phyloP scores from a whole-genome alignment of 2,888 invertebrate species.

The Sesamia inferens region DNA sequence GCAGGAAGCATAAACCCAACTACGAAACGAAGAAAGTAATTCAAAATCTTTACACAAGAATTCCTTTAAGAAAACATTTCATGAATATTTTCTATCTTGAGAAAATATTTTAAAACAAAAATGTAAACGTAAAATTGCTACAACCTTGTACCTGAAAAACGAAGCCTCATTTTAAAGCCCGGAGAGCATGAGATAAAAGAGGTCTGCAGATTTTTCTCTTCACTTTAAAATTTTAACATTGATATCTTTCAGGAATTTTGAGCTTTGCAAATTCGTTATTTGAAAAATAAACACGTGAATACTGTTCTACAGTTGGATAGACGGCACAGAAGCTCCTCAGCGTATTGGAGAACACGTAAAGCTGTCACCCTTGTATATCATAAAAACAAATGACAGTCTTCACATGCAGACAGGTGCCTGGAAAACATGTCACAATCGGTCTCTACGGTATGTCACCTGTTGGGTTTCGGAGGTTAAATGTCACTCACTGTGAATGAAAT shows the following conservation, averaged over 20 bases:
- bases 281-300: neutral
- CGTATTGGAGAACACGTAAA: neutral
- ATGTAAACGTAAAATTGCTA: slow-evolving; percentile 52
- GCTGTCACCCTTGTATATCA: neutral
- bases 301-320: neutral
- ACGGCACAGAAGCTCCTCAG: neutral
- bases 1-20: slow-evolving; percentile 14
- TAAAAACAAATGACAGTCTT: slow-evolving; percentile 25
- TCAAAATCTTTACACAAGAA: slow-evolving; percentile 27
- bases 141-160: slow-evolving; percentile 45
- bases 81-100: slow-evolving; percentile 38
- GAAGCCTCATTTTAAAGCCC: slow-evolving; percentile 72
- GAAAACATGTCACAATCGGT: slow-evolving; percentile 28
- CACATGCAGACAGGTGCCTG: slow-evolving; percentile 9
- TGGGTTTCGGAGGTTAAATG: slow-evolving; percentile 25
- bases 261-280: neutral
- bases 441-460: slow-evolving; percentile 30
- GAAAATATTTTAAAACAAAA: slow-evolving; percentile 46
- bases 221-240: slow-evolving; percentile 22
- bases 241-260: slow-evolving; percentile 12
- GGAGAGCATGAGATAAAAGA: slow-evolving; percentile 91
- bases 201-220: slow-evolving; percentile 38
- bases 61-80: slow-evolving; percentile 39
- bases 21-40: slow-evolving; percentile 13
- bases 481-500: slow-evolving; percentile 35